These are phyloP conservation scores for Drosophila birchii DNA, from an alignment of 2,888 invertebrate genomes.

Conservation along the genomic window DNA sequence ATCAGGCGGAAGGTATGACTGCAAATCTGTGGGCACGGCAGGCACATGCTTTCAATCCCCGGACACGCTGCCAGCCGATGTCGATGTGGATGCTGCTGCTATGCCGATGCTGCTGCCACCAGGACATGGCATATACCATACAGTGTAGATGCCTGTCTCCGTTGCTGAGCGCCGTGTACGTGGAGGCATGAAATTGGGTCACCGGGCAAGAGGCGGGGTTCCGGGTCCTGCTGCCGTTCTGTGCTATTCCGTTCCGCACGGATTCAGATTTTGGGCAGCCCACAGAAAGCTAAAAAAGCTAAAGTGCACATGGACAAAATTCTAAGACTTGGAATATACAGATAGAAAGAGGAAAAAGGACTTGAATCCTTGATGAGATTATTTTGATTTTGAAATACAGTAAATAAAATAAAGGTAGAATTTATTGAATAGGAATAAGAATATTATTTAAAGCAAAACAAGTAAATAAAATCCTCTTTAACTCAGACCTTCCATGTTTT, in stretches of 20 bases:
- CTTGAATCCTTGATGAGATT: neutral
- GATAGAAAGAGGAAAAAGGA: neutral
- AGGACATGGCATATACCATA: conserved; percentile 3
- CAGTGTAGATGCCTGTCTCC: conserved; percentile 9
- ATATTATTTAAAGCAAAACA: neutral
- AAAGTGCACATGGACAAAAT: neutral
- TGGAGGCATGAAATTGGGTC: conserved; percentile 72
- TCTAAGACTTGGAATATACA: neutral
- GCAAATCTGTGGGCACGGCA: conserved; percentile 68
- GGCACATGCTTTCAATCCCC: conserved; percentile 70
- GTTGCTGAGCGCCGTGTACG: conserved; percentile 69
- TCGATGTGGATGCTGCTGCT: conserved; percentile 2
- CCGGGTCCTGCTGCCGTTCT: conserved; percentile 8
- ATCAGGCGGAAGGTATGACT: conserved; percentile 73
- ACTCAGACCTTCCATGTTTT: neutral
- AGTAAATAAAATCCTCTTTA: neutral
- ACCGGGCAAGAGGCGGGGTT: conserved; percentile 49
- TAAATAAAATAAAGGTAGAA: neutral
- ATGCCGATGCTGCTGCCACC: neutral
- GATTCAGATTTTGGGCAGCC: conserved; percentile 35
- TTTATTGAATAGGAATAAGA: neutral
- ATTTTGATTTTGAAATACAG: neutral
- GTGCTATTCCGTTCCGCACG: conserved; percentile 17
- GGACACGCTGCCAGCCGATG: conserved; percentile 43
- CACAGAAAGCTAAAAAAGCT: conserved; percentile 15